Percentiles rank a stretch among this genome's conserved stretches.
Evolutionary conservation across 2,888 invertebrate genomes (phyloP).

Genomic region (Ichneumoninae sp.): DNA sequence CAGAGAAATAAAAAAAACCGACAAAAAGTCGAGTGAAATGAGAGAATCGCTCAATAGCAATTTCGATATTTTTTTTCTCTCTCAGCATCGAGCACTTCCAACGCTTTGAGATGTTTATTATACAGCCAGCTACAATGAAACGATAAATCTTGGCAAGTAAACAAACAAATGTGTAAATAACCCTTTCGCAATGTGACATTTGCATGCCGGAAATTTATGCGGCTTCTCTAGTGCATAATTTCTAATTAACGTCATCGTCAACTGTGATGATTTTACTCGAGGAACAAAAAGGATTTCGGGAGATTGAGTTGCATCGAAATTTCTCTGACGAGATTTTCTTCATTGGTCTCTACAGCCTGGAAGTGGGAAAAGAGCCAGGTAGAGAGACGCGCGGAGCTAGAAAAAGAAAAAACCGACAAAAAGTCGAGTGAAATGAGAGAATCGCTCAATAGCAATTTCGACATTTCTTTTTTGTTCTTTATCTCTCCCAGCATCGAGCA

Average conservation of each 20-base stretch:
- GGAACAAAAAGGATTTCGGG: not conserved
- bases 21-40: constrained; percentile 38
- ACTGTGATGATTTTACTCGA: not conserved
- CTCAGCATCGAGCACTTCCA: not conserved
- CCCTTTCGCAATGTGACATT: not conserved
- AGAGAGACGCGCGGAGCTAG: no score
- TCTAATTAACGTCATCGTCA: not conserved
- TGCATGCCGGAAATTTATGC: not conserved
- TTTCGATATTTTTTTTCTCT: not conserved
- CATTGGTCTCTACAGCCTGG: not conserved
- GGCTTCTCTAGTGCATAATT: constrained; percentile 13
- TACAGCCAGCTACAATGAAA: not conserved
- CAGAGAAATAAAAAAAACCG: no score
- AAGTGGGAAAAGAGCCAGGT: not conserved
- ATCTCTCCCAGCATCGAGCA: no score
- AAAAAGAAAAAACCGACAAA: no score
- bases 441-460: constrained; percentile 44
- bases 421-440: constrained; percentile 49
- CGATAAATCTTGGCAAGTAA: not conserved
- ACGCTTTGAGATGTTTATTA: not conserved
- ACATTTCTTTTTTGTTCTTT: constrained; percentile 20
- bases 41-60: no score
- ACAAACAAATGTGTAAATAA: not conserved
- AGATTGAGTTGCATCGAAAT: not conserved
- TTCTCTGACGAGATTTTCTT: constrained; percentile 7